These are phyloP conservation scores for Tromatobia lineatoria DNA, from an alignment of 2,888 invertebrate species.

Conservation along the genomic window DNA sequence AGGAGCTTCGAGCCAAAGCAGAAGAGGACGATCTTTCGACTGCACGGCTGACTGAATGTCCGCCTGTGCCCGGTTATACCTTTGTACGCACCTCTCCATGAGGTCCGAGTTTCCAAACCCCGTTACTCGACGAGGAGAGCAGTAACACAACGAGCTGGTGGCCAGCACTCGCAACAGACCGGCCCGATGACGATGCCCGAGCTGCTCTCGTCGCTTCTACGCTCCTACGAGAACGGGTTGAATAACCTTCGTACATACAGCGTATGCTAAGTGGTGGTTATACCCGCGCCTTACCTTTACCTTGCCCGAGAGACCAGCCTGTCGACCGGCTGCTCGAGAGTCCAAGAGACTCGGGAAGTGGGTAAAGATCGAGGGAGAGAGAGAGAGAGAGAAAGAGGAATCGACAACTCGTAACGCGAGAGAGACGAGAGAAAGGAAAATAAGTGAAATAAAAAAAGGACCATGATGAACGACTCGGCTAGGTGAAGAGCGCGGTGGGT, in stretches of 20 bases:
- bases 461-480: conserved; percentile 30
- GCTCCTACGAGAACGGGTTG: conserved; percentile 77
- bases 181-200: conserved; percentile 63
- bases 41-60: conserved; percentile 84
- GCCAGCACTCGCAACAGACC: conserved; percentile 26
- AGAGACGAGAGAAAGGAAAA: conserved; percentile 32
- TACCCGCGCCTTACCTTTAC: conserved; percentile 69
- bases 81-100: conserved; percentile 76
- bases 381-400: conserved; percentile 17
- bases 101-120: conserved; percentile 75
- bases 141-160: conserved; percentile 8
- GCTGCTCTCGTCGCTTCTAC: conserved; percentile 11
- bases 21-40: conserved; percentile 82
- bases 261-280: conserved; percentile 76
- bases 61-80: conserved; percentile 66
- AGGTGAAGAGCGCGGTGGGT: conserved; percentile 61
- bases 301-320: conserved; percentile 61
- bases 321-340: neutral
- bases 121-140: conserved; percentile 62
- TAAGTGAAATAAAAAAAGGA: conserved; percentile 38
- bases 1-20: conserved; percentile 70
- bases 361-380: conserved; percentile 48
- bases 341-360: conserved; percentile 48
- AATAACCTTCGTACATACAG: conserved; percentile 80
- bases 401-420: neutral